Conservation (phyloP, 1,140 invertebrate species). For the Zaprionus davidi region DNA sequence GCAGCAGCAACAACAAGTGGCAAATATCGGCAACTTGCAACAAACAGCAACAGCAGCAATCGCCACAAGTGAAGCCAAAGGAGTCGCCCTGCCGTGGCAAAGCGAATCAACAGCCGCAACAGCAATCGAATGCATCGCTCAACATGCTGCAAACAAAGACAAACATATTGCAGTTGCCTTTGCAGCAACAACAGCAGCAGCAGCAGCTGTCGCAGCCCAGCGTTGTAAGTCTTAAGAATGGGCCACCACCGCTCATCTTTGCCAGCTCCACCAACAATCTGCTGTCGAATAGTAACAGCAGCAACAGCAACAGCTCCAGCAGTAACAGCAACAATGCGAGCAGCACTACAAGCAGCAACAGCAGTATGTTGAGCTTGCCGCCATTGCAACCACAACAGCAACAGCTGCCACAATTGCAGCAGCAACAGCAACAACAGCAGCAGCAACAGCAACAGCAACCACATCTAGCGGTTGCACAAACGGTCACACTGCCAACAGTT, state of each 20-base stretch:
- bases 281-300: slow-evolving; percentile 51
- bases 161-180: slow-evolving; percentile 45
- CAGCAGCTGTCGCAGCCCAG: slow-evolving; percentile 28
- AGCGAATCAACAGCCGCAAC: slow-evolving; percentile 41
- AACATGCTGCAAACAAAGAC: slow-evolving; percentile 54
- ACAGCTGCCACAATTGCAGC: slow-evolving; percentile 35
- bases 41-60: slow-evolving; percentile 43
- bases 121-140: slow-evolving; percentile 26
- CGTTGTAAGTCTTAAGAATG: slow-evolving; percentile 46
- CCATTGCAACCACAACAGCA: slow-evolving; percentile 55
- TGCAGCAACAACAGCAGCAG: slow-evolving; percentile 41
- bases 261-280: slow-evolving; percentile 65
- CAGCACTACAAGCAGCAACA: slow-evolving; percentile 23
- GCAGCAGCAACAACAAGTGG: slow-evolving; percentile 23
- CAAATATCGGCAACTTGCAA: slow-evolving; percentile 21
- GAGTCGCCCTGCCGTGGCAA: slow-evolving; percentile 47
- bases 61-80: slow-evolving; percentile 42
- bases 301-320: slow-evolving; percentile 37
- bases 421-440: slow-evolving; percentile 27
- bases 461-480: slow-evolving; percentile 12
- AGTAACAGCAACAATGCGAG: slow-evolving; percentile 34
- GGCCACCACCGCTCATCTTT: slow-evolving; percentile 66
- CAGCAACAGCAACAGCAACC: slow-evolving; percentile 22
- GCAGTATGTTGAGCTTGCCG: slow-evolving; percentile 45
- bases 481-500: slow-evolving; percentile 17